Evolutionary conservation across 2,113 vertebrate genomes (phyloP).

Genomic region (Philantomba maxwellii): DNA sequence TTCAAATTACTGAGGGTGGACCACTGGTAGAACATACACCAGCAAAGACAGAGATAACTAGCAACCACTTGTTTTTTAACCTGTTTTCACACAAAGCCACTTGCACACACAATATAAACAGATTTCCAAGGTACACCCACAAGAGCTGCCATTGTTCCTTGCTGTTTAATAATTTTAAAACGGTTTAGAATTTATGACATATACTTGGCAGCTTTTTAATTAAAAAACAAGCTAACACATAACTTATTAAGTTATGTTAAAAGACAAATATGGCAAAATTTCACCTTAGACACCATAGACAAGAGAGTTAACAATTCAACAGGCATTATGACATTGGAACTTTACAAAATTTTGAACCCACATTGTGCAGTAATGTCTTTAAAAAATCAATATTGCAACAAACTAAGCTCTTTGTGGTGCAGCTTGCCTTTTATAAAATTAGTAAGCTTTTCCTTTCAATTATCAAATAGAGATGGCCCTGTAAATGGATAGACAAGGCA

Average conservation of each 20-base stretch:
- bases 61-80: not conserved
- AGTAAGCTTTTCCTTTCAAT: not conserved
- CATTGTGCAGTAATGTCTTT: not conserved
- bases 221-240: not conserved
- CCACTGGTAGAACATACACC: not conserved
- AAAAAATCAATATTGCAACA: not conserved
- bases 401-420: not conserved
- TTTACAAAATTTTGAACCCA: not conserved
- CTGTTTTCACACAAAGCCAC: not conserved
- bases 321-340: not conserved
- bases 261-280: not conserved
- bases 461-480: not conserved
- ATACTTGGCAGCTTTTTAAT: not conserved
- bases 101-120: not conserved
- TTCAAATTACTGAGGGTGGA: not conserved
- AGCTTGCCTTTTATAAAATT: not conserved
- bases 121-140: conserved; percentile 40
- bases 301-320: not conserved
- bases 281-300: not conserved
- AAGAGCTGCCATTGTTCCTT: conserved; percentile 15
- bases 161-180: conserved; percentile 55
- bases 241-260: not conserved
- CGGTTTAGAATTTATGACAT: conserved; percentile 36
- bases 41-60: not conserved
- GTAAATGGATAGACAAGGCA: not conserved